A percentile compares a stretch with the other conserved stretches of the same genome.
phyloP scores from a whole-genome alignment of 2,113 vertebrate species.

The Pygoscelis antarcticus region DNA sequence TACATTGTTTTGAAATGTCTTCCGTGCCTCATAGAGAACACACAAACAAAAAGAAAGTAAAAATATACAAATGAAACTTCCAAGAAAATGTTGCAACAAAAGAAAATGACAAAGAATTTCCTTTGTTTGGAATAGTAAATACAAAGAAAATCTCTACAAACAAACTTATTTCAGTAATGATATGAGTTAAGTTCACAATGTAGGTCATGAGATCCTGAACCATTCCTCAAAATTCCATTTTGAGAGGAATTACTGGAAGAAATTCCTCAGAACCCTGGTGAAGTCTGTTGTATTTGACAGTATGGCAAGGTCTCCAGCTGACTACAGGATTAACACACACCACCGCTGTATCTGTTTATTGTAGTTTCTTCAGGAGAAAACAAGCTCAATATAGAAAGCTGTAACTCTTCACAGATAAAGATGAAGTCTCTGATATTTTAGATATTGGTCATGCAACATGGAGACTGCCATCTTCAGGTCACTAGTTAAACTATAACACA shows the following conservation, averaged over 20 bases:
- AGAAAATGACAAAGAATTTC: slow-evolving; percentile 17
- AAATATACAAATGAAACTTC: slow-evolving; percentile 47
- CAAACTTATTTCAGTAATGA: background rate
- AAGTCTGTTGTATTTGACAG: background rate
- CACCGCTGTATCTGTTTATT: background rate
- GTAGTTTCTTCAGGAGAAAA: background rate
- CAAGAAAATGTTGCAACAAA: slow-evolving; percentile 17
- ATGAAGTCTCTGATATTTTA: background rate
- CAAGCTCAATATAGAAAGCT: background rate
- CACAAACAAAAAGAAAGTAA: slow-evolving; percentile 21
- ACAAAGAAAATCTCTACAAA: slow-evolving; percentile 37
- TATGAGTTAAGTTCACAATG: background rate
- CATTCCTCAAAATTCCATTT: background rate
- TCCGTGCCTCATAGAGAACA: background rate
- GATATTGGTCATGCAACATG: background rate
- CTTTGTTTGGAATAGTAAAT: slow-evolving; percentile 43
- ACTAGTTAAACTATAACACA: background rate
- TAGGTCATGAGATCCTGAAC: background rate
- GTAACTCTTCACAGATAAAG: background rate
- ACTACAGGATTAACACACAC: background rate
- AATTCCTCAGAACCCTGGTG: background rate
- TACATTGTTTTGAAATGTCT: background rate
- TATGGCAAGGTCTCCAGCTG: background rate
- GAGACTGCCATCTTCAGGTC: background rate
- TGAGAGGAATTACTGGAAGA: background rate